Conservation (phyloP, 64 coral and sea anemone species). For the Astreopora myriophthalma region DNA sequence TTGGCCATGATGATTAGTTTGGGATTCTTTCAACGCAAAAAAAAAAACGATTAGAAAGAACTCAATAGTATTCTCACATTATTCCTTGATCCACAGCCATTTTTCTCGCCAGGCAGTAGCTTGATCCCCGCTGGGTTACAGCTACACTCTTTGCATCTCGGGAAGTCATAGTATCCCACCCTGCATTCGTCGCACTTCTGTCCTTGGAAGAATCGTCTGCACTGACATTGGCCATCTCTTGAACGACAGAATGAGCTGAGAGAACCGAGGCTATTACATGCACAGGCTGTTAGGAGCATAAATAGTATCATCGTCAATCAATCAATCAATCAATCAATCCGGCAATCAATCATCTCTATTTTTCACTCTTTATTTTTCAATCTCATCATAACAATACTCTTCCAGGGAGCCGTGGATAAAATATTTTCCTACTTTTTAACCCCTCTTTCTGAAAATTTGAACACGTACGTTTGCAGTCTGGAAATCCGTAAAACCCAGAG, state of each 20-base stretch:
- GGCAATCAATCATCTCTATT: no score
- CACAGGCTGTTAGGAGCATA: constrained; percentile 68
- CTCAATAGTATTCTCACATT: constrained; percentile 26
- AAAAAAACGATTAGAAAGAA: no score
- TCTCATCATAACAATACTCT: no score
- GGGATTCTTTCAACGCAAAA: no score
- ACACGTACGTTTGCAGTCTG: constrained; percentile 86
- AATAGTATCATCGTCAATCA: no score
- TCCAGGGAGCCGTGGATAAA: no score
- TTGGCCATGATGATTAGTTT: no score
- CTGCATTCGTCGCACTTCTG: constrained; percentile 86
- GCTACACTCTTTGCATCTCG: constrained; percentile 80
- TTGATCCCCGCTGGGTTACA: constrained; percentile 91
- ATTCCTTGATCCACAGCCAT: constrained; percentile 58
- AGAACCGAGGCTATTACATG: constrained; percentile 78
- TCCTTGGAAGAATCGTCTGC: constrained; percentile 75
- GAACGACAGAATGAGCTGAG: constrained; percentile 84
- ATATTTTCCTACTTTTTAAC: no score
- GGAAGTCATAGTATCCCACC: constrained; percentile 89
- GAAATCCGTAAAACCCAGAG: constrained; percentile 74
- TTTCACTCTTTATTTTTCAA: no score
- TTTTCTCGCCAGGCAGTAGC: constrained; percentile 53
- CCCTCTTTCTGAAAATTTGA: not conserved
- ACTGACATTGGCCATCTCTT: constrained; percentile 92
- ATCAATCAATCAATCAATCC: no score